Base-by-base conservation (phyloP, 1,140 invertebrate genomes). In the Caenorhabditis remanei region DNA sequence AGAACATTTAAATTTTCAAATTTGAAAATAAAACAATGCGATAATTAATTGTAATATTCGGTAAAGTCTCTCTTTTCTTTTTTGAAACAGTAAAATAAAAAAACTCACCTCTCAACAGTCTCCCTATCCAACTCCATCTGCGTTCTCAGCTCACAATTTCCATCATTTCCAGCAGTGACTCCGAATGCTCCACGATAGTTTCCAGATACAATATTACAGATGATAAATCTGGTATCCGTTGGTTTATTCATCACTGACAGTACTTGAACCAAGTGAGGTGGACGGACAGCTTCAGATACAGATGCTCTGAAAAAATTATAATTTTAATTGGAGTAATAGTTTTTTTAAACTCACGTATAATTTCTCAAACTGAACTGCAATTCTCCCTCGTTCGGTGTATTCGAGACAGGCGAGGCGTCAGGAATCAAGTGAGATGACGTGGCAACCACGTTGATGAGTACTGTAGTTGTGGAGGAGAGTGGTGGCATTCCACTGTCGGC, bases 131-230 rank as follows among this genome's bases (percentile, higher is more conserved):
- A 85, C 16, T 89, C 87, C 82, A 89, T 88, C 67, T 92, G 90
- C 13, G 91, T 92, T 58, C 91, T 43, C 67, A 92, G 50, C 84
- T 92, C 91, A 86, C 91, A 92, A 83, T 92, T 90, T 83, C 46
- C 58, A 75, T 89, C 48, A 43, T 61, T 43, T 89, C 63, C 48
- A 32, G 55, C 58, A 8, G 75, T 32, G 61, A 88, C 50, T 67
- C 32, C 61, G 65, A 91, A 90, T n/a, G 87, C 88, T 75, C 90
- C 89, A 46, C 90, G n/a, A 63, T 88, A 90, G 82, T 92, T 92
- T 71, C 91, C 91, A 19, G 89, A 87, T 4, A 87, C 87, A 86
- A 92, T 92, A 46, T 89, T 89, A 65, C 91, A 92, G 56, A 91
- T 90, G 24, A 92, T 91, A 83, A 92, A 92, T 48, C 92, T 87